Evolutionary conservation across 2,888 invertebrate genomes (phyloP).

Genomic region (Leucozona laternaria): DNA sequence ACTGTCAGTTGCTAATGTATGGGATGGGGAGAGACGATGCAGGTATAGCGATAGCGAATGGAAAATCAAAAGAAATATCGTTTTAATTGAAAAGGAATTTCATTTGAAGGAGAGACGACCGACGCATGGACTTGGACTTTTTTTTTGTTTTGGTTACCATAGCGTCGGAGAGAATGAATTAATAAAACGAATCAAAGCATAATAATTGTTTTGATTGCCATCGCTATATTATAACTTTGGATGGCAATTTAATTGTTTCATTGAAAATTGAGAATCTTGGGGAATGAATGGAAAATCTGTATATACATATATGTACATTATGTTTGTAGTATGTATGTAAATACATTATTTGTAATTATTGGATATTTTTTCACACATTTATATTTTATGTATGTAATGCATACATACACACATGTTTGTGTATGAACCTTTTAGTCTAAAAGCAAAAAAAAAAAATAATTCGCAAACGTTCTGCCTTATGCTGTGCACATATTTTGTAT

Average conservation of each 20-base stretch:
- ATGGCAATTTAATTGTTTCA: conserved; percentile 2
- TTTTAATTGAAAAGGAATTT: conserved; percentile 41
- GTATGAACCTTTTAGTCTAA: neutral
- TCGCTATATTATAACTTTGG: conserved; percentile 14
- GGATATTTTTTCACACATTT: neutral
- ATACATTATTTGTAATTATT: too few species aligned
- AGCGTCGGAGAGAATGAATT: conserved; percentile 8
- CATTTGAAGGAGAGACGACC: conserved; percentile 16
- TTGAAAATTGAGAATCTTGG: neutral
- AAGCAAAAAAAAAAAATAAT: neutral
- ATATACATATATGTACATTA: too few species aligned
- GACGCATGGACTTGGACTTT: neutral
- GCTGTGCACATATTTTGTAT: too few species aligned
- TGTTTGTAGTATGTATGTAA: too few species aligned
- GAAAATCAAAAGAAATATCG: neutral
- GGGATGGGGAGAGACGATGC: neutral
- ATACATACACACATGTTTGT: too few species aligned
- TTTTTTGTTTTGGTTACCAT: neutral
- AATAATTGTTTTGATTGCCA: conserved; percentile 38
- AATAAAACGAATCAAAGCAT: conserved; percentile 18
- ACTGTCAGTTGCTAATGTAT: neutral
- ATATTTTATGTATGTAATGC: too few species aligned
- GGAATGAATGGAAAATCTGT: neutral
- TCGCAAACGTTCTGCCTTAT: neutral
- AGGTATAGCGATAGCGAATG: neutral